These are phyloP conservation scores for Watsonalla cultraria DNA, from an alignment of 2,888 invertebrate genomes.

Conservation along the genomic window DNA sequence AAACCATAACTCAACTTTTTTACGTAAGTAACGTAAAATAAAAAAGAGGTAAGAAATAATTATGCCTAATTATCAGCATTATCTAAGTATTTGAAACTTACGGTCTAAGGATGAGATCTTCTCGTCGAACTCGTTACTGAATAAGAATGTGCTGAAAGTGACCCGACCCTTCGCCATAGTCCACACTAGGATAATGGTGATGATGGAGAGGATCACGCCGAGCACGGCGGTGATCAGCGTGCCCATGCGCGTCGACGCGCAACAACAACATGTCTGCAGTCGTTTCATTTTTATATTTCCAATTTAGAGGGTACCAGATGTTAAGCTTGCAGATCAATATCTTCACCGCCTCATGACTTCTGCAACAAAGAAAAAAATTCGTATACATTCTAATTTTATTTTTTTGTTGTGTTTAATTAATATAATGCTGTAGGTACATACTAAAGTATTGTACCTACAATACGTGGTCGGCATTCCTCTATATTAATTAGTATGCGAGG, in stretches of 20 bases:
- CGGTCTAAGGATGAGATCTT: conserved; percentile 81
- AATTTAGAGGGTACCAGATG: conserved; percentile 3
- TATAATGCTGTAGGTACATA: no score
- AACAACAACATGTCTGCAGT: conserved; percentile 84
- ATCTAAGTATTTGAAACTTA: conserved; percentile 52
- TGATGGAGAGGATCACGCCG: conserved; percentile 86
- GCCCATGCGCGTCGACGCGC: conserved; percentile 85
- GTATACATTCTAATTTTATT: no score
- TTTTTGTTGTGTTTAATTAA: no score
- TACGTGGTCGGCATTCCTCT: no score
- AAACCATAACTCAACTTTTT: no score
- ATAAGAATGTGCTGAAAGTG: conserved; percentile 87
- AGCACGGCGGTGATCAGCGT: conserved; percentile 84
- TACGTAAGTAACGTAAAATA: no score
- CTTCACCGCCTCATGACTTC: conserved; percentile 30
- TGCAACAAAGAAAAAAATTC: conserved; percentile 24
- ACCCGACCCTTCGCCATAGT: conserved; percentile 76
- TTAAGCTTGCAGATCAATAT: background rate
- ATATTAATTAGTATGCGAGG: no score
- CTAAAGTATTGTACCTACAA: no score
- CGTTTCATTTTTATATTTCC: conserved; percentile 53
- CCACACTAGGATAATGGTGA: conserved; percentile 83
- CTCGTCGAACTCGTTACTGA: conserved; percentile 78
- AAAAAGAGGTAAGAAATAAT: no score
- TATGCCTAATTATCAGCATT: background rate